These are phyloP conservation scores for Orientallactaga sibirica DNA, from an alignment of 2,797 vertebrate genomes.

Conservation along the genomic window DNA sequence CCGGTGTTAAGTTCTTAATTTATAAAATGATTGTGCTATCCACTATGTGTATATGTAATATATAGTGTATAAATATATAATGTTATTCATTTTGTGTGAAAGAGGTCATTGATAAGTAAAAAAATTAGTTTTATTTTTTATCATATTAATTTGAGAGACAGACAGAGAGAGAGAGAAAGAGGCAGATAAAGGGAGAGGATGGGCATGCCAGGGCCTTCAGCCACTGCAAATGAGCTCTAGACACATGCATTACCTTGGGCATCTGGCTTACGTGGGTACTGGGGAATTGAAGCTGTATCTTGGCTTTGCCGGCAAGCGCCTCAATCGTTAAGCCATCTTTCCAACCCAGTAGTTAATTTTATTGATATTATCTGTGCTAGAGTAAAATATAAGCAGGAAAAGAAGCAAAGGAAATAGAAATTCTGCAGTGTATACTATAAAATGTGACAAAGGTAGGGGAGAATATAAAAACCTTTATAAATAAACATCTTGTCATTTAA, in stretches of 20 bases:
- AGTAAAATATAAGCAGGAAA: background rate
- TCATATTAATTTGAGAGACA: too few relatives aligned
- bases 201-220: too few relatives aligned
- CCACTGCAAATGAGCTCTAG: too few relatives aligned
- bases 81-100: background rate
- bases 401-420: background rate
- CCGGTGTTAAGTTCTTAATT: background rate
- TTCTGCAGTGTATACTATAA: background rate
- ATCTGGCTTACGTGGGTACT: too few relatives aligned
- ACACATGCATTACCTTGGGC: too few relatives aligned
- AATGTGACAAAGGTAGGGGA: background rate
- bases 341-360: too few relatives aligned
- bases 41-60: background rate
- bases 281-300: too few relatives aligned
- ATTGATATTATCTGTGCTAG: background rate
- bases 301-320: too few relatives aligned
- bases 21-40: conserved; percentile 9
- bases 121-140: background rate
- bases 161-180: too few relatives aligned
- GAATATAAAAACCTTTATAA: background rate
- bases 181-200: too few relatives aligned
- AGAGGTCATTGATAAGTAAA: background rate
- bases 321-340: too few relatives aligned
- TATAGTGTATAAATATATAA: too few relatives aligned
- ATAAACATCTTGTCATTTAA: background rate